These are phyloP conservation scores for Heliconius nattereri DNA, from an alignment of 1,140 invertebrate genomes.

Conservation along the genomic window DNA sequence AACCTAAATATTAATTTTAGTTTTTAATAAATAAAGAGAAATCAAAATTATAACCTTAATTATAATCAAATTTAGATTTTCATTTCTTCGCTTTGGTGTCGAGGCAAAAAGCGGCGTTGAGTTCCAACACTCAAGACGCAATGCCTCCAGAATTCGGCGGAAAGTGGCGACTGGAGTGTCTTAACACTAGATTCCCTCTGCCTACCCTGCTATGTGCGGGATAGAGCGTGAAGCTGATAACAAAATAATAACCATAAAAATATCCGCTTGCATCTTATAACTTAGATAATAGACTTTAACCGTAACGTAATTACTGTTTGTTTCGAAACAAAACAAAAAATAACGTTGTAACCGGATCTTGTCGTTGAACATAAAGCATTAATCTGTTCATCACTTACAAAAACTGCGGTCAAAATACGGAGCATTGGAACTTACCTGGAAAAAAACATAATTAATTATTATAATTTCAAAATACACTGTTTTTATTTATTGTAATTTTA, in stretches of 20 bases:
- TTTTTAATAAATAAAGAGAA: no score
- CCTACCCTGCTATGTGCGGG: no score
- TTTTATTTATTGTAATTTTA: neutral
- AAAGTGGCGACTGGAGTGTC: no score
- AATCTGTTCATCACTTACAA: slow-evolving; percentile 25
- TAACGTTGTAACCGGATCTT: slow-evolving; percentile 38
- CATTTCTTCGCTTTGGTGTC: no score
- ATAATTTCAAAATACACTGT: neutral
- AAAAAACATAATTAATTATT: slow-evolving; percentile 29
- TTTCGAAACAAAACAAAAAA: slow-evolving; percentile 34
- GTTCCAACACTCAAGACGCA: no score
- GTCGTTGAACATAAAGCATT: slow-evolving; percentile 29
- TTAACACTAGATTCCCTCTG: no score
- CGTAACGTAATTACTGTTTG: slow-evolving; percentile 45
- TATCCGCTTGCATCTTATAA: slow-evolving; percentile 24
- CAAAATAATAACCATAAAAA: neutral
- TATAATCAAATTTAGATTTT: no score
- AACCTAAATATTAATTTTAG: no score
- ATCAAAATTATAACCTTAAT: no score
- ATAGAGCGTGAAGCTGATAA: no score
- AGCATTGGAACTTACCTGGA: slow-evolving; percentile 49
- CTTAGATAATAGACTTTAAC: slow-evolving; percentile 27
- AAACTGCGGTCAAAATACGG: slow-evolving; percentile 17
- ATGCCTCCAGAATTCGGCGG: accelerated
- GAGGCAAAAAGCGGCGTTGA: no score